Base-by-base conservation (phyloP, 2,113 vertebrate genomes). In the Nannobrachium achirus region DNA sequence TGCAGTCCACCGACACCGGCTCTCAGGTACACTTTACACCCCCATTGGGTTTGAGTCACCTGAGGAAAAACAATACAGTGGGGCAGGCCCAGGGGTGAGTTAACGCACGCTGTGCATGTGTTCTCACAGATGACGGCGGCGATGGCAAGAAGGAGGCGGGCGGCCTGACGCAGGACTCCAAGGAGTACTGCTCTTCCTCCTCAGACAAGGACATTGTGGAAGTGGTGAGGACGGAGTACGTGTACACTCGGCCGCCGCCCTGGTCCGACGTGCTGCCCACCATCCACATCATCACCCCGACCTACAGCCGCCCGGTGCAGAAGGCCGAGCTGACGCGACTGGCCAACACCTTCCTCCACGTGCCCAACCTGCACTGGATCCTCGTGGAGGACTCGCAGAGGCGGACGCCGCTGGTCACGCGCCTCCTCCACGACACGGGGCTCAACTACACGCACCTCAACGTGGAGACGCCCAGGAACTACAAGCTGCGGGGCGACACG, bases 371-470 rank as follows among this genome's bases (percentile, higher is more conserved):
- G 73, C 98, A 99, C 93, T 99, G 98, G 98, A 96, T 99, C 88
- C 92, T 99, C 85, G 97, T 99, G 89, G 98, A 99, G 91, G 98
- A 99, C 6, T 93, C 97, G 0, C 97, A 98, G 44, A 91, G 95
- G 33, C 93, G 97, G 56, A 98, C 97, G 0, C 86, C 95, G 0
- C 93, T 98, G 4, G 95, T 98, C 11, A 95, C 95, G 0, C 92
- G 93, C 14, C 93, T 98, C 71, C 94, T 99, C 76, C 91, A 93
- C 5, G 96, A 99, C 84, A 98, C 95, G 0, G 97, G 97, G 33
- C 95, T 99, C 3, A 99, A 99, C 93, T 99, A 99, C 92, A 99
- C 98, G 0, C 98, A 99, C 86, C 95, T 99, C 75, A 98, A 99
- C 1, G 97, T 99, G 63, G 98, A 99, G 93, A 99, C 98, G 0